Conservation (phyloP, 1,140 invertebrate genomes). For the Brachionus manjavacas region DNA sequence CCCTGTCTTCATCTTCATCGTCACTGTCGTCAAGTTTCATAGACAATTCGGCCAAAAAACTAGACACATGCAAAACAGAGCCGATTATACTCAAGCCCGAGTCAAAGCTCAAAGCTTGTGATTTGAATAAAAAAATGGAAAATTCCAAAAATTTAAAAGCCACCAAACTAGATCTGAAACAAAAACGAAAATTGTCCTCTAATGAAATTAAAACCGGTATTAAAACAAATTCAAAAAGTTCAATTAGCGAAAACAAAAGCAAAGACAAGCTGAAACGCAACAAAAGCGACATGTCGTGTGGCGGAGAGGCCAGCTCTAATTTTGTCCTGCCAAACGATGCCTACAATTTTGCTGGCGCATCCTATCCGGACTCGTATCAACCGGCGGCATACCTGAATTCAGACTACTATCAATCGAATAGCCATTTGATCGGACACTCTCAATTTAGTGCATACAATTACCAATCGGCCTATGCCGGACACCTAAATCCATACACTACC, state of each 20-base stretch:
- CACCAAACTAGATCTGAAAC: neutral
- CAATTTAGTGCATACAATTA: neutral
- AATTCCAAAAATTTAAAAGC: neutral
- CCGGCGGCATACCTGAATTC: neutral
- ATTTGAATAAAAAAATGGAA: slow-evolving; percentile 22
- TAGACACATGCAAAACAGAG: neutral
- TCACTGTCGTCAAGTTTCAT: neutral
- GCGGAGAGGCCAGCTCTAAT: neutral
- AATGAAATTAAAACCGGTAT: neutral
- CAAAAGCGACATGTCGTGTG: neutral
- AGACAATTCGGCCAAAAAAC: neutral
- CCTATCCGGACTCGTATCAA: neutral
- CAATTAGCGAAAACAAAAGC: neutral
- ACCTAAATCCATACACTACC: neutral
- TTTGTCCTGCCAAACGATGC: neutral
- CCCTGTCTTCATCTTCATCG: neutral
- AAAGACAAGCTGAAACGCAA: neutral
- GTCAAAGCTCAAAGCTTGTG: neutral
- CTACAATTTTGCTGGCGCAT: neutral
- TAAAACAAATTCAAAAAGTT: neutral
- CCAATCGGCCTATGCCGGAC: neutral
- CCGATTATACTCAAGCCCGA: slow-evolving; percentile 1
- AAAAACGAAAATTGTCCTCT: neutral
- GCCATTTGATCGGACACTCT: neutral
- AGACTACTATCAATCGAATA: neutral